A percentile compares a stretch with the other conserved stretches of the same genome.
Evolutionary conservation across 2,797 vertebrate genomes (phyloP).

Genomic region (Miopithecus talapoin): DNA sequence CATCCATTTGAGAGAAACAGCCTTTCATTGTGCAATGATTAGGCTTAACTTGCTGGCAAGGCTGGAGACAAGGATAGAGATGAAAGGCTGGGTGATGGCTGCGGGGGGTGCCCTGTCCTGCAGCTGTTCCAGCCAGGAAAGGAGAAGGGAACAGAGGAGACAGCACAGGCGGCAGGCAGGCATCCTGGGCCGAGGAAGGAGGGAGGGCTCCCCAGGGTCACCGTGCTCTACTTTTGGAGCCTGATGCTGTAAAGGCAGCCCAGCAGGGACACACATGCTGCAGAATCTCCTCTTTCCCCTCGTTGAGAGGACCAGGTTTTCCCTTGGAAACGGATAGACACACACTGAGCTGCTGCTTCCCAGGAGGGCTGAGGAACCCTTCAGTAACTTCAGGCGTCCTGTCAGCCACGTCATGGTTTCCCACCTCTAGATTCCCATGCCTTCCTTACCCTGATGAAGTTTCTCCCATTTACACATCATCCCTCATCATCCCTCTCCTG

Average conservation of each 20-base stretch:
- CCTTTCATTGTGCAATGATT: neutral
- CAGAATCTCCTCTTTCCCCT: neutral
- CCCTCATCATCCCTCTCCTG: neutral
- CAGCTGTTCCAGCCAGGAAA: neutral
- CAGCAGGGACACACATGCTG: neutral
- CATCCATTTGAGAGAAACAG: neutral
- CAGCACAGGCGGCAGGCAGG: neutral
- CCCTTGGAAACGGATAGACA: neutral
- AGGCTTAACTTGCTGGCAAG: neutral
- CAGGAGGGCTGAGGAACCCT: neutral
- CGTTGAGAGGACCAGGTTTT: neutral
- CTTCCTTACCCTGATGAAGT: neutral
- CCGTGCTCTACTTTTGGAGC: neutral
- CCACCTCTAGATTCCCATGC: neutral
- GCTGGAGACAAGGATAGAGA: neutral
- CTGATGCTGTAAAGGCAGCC: neutral
- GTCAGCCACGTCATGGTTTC: neutral
- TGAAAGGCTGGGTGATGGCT: neutral
- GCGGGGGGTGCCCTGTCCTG: fast-evolving
- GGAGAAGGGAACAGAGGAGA: neutral
- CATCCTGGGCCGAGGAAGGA: neutral
- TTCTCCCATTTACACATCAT: neutral
- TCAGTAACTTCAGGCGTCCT: neutral
- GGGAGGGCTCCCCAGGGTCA: neutral
- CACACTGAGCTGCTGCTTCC: too few relatives aligned